Conservation (phyloP, 2,113 vertebrate genomes). For the Chauna torquata region DNA sequence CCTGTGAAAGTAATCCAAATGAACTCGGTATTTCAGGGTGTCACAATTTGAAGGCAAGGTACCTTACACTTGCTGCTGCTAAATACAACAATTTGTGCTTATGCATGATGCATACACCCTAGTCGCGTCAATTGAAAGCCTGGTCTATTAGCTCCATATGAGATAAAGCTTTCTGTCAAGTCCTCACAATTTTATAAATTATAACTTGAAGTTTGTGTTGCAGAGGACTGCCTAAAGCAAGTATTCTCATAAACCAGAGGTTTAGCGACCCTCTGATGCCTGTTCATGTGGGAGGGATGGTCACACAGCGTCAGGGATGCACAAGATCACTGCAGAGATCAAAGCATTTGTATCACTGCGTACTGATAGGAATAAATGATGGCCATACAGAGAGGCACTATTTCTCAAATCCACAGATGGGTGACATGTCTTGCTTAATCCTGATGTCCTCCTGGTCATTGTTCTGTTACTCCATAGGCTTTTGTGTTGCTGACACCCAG, state of each 20-base stretch:
- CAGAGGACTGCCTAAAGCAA: background rate
- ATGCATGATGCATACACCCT: background rate
- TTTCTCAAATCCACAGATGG: background rate
- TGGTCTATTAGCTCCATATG: background rate
- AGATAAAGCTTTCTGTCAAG: background rate
- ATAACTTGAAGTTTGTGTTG: background rate
- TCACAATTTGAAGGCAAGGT: background rate
- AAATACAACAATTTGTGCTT: background rate
- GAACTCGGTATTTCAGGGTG: background rate
- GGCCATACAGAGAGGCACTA: background rate
- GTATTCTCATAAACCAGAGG: background rate
- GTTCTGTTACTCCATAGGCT: background rate
- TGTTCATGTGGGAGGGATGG: background rate
- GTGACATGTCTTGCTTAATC: background rate
- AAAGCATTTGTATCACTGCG: background rate
- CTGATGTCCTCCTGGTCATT: background rate
- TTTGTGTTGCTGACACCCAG: background rate
- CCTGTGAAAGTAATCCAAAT: background rate
- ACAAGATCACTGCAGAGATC: background rate
- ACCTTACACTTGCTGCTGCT: background rate
- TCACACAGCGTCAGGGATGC: background rate
- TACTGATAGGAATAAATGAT: background rate
- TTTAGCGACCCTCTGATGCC: accelerated
- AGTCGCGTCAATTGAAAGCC: background rate
- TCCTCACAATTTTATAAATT: background rate